A percentile compares a stretch with the other conserved stretches of the same genome.
Conservation (phyloP, 1,140 invertebrate species). For the Leucophenga varia region DNA sequence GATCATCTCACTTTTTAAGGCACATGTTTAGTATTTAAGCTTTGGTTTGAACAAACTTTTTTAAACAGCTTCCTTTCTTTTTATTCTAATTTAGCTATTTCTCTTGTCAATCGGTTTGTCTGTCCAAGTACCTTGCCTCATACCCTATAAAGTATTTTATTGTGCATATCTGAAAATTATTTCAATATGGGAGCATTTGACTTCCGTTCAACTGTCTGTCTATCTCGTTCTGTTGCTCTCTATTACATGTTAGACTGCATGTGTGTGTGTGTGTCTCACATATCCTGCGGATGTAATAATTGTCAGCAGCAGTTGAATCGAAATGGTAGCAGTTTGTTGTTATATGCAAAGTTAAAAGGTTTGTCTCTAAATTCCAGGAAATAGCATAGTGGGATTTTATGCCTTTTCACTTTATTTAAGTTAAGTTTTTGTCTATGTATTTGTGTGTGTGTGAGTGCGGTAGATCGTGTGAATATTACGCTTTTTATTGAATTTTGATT, state of each 20-base stretch:
- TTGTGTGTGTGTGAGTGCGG: too few species aligned
- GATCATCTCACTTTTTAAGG: too few species aligned
- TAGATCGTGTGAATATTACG: too few species aligned
- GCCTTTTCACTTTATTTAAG: constrained; percentile 10
- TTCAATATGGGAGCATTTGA: constrained; percentile 13
- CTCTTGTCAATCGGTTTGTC: too few species aligned
- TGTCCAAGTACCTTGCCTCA: too few species aligned
- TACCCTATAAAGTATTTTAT: too few species aligned
- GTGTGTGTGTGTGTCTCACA: constrained; percentile 12
- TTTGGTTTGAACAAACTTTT: too few species aligned
- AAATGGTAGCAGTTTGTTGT: constrained; percentile 42
- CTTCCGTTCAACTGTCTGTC: constrained; percentile 19
- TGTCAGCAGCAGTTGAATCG: constrained; percentile 49
- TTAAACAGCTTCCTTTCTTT: too few species aligned
- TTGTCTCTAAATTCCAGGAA: constrained; percentile 31
- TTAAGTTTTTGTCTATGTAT: too few species aligned
- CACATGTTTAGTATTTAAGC: too few species aligned
- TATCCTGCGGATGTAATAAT: constrained; percentile 50
- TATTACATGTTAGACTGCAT: constrained; percentile 7
- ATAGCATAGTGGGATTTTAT: constrained; percentile 49
- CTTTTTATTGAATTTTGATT: too few species aligned
- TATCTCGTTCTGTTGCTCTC: neutral
- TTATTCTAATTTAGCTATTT: neutral
- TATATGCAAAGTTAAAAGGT: constrained; percentile 43
- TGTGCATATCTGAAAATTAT: too few species aligned